Conservation (phyloP, 2,113 vertebrate genomes). For the Myxocyprinus asiaticus region DNA sequence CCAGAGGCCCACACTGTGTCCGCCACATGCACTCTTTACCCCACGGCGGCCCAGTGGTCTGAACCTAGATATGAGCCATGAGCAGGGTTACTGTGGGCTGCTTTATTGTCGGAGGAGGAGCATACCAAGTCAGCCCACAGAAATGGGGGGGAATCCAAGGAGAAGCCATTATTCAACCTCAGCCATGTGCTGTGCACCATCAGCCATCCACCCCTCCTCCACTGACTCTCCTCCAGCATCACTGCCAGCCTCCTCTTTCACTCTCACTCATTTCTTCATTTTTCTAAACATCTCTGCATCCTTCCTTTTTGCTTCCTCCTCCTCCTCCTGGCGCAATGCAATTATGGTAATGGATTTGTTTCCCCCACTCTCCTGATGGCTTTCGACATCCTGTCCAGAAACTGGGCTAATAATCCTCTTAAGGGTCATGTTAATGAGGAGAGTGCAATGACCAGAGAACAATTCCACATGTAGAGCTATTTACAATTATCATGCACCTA, state of each 20-base stretch:
- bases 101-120: slow-evolving; percentile 96
- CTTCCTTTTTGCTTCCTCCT: slow-evolving; percentile 54
- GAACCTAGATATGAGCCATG: slow-evolving; percentile 88
- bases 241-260: slow-evolving; percentile 64
- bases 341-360: slow-evolving; percentile 96
- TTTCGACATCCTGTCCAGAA: slow-evolving; percentile 96
- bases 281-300: slow-evolving; percentile 64
- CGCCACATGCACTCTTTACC: slow-evolving; percentile 55
- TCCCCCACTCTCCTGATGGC: slow-evolving; percentile 83
- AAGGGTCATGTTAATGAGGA: slow-evolving; percentile 96
- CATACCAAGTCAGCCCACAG: slow-evolving; percentile 85
- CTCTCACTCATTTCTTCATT: slow-evolving; percentile 73
- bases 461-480: slow-evolving; percentile 77
- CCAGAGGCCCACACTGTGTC: slow-evolving; percentile 60
- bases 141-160: slow-evolving; percentile 69
- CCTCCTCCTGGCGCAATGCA: slow-evolving; percentile 79
- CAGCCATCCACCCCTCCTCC: slow-evolving; percentile 49
- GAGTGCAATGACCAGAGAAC: slow-evolving; percentile 77
- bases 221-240: slow-evolving; percentile 63
- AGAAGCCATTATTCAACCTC: slow-evolving; percentile 74
- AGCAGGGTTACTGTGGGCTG: slow-evolving; percentile 90
- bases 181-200: slow-evolving; percentile 61
- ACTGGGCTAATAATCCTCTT: slow-evolving; percentile 93
- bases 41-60: slow-evolving; percentile 68
- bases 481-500: slow-evolving; percentile 65